Evolutionary conservation across 2,888 invertebrate genomes (phyloP), one percentile per base, ranked within the genome.

Genomic region (Gastracanthus pulcherrimus): DNA sequence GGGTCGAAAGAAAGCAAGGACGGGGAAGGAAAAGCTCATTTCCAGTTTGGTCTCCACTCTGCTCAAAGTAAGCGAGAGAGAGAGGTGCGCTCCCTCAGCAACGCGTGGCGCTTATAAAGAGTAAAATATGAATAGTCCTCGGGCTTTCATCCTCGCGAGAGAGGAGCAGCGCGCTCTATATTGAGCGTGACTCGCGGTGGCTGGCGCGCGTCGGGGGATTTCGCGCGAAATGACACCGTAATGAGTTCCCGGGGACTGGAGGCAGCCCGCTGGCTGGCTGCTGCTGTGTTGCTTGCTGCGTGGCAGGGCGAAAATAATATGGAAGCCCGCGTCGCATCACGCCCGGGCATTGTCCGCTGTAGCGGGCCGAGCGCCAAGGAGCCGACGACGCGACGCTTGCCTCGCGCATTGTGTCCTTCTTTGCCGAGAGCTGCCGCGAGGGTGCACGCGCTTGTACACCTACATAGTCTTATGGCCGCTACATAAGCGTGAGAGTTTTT

Each of bases 191-290:
- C 78, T 9, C 11, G 7, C 4, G 16, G 19, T 34, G 16, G 26
- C n/a, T 19, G 19, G 23, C 45, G 29, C 13, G 23, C n/a, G 62
- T 2, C 29, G 1, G 41, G n/a, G 48, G 48, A 48, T 45, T 38
- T 58, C 76, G 55, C 72, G 76, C 64, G 77, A 78, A 77, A 70
- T 48, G 77, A 78, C 74, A 70, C 55, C 70, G 16, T 82, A 79
- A 82, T 79, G 82, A 82, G 79, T 82, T 78, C 81, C 36, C n/a
- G 41, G 64, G 34, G 36, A 34, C n/a, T n/a, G n/a, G n/a, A n/a
- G n/a, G n/a, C 2, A 29, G 67, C 38, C 3, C 41, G 69, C 23
- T n/a, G n/a, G n/a, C n/a, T n/a, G n/a, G n/a, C n/a, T n/a, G n/a
- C n/a, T n/a, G n/a, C n/a, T n/a, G n/a, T n/a, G n/a, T n/a, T n/a